phyloP scores from a whole-genome alignment of 1,140 invertebrate species.

The Megalonaias nervosa region DNA sequence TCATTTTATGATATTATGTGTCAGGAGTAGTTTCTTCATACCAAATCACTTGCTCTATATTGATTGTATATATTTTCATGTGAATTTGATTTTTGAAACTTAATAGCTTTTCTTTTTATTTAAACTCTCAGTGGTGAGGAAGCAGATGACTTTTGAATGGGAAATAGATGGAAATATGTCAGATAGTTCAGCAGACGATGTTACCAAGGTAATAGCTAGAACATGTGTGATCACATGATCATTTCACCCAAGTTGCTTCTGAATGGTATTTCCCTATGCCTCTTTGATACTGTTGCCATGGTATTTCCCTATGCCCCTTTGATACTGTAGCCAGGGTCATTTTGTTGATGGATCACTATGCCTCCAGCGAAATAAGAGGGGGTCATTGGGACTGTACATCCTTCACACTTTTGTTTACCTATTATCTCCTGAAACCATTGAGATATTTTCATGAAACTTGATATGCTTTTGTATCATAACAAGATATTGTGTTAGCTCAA shows the following conservation, averaged over 20 bases:
- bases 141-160: conserved; percentile 1
- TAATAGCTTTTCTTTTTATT: not conserved
- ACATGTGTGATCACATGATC: not conserved
- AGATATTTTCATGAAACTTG: too few species aligned
- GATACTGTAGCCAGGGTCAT: not conserved
- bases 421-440: too few species aligned
- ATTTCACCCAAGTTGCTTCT: not conserved
- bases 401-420: too few species aligned
- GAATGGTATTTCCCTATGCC: not conserved
- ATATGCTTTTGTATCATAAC: too few species aligned
- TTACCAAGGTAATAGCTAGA: not conserved
- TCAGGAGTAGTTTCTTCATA: too few species aligned
- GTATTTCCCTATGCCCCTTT: not conserved
- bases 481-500: too few species aligned
- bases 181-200: not conserved
- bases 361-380: not conserved
- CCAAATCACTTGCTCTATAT: too few species aligned
- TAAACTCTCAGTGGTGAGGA: not conserved
- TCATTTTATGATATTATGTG: too few species aligned
- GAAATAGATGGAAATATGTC: not conserved
- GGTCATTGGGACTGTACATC: too few species aligned
- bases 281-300: not conserved
- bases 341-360: not conserved
- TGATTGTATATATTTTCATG: too few species aligned
- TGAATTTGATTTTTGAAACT: too few species aligned